Evolutionary conservation across 2,888 invertebrate species (phyloP), one percentile per base, ranked within the genome.

Genomic region (Polydrusus cervinus): DNA sequence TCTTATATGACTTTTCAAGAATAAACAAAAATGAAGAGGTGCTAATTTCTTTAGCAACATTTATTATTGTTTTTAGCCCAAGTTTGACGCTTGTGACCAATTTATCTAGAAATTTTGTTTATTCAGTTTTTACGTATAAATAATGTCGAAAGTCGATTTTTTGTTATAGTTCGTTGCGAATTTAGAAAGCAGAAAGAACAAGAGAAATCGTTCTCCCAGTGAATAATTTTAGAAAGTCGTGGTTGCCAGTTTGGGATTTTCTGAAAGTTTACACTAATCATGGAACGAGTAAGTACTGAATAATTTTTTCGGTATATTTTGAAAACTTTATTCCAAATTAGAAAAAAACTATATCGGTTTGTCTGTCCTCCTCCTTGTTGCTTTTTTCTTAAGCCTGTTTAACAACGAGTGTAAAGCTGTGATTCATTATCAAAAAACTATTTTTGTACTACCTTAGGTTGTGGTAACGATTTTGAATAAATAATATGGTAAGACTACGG

Each of bases 51-150:
- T 67, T 11, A 67, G 51, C 40, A 67, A 67, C 51, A 25, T n/a
- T 16, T 53, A 53, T 30, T 11, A 53, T 30, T 30, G 13, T 53
- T 30, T 51, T 51, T 10, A 14, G 14, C 14, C 25, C 38, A 8
- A 34, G n/a, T 3, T n/a, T 67, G 53, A 53, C n/a, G 65, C 11
- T 53, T 25, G 14, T 47, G 34, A 47, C 47, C 53, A 38, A 67
- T 53, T 67, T 51, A 53, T 67, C 53, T 34, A 53, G 67, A 67
- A 67, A 67, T 55, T 67, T 67, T 67, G 67, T 67, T 67, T 9
- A 51, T 51, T 67, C 25, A 30, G 30, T 30, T 30, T 53, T 53
- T 20, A 30, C n/a, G 30, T 53, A 53, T 53, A 53, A 53, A 53
- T 53, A 53, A 25, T 47, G 25, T 30, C 10, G 20, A 10, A 20